phyloP scores from a whole-genome alignment of 2,888 invertebrate genomes.

The Drosophila mulleri region DNA sequence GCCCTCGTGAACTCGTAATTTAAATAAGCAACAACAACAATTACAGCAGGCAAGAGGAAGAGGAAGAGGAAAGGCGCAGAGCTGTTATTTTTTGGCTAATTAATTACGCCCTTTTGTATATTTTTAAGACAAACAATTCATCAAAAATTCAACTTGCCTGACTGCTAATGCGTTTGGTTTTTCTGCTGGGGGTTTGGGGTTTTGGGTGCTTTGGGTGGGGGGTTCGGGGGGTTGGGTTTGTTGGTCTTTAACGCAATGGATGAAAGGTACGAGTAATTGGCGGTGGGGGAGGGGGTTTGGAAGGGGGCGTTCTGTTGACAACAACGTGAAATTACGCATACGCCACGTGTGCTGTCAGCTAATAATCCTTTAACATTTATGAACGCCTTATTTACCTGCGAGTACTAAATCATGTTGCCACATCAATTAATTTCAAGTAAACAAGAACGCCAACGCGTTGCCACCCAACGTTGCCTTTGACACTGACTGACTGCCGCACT shows the following conservation, averaged over 20 bases:
- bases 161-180: conserved; percentile 50
- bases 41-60: conserved; percentile 11
- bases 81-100: conserved; percentile 62
- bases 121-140: conserved; percentile 78
- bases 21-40: conserved; percentile 48
- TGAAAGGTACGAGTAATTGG: background rate
- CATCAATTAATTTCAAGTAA: conserved; percentile 78
- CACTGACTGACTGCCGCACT: conserved; percentile 38
- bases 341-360: conserved; percentile 76
- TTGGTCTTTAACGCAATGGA: background rate
- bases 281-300: too few species aligned
- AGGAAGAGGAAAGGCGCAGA: conserved; percentile 7
- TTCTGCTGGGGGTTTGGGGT: conserved; percentile 11
- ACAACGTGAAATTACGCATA: conserved; percentile 66
- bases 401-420: conserved; percentile 80
- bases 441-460: conserved; percentile 51
- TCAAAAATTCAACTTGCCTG: conserved; percentile 69
- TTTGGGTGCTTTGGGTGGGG: background rate
- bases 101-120: conserved; percentile 75
- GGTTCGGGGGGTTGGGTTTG: background rate
- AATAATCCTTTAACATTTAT: conserved; percentile 79
- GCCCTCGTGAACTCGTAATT: conserved; percentile 52
- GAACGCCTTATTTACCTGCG: conserved; percentile 77
- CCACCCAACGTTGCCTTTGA: conserved; percentile 43
- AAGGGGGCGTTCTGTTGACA: conserved; percentile 7